Evolutionary conservation across 2,113 vertebrate genomes (phyloP).

Genomic region (Microtus richardsoni): DNA sequence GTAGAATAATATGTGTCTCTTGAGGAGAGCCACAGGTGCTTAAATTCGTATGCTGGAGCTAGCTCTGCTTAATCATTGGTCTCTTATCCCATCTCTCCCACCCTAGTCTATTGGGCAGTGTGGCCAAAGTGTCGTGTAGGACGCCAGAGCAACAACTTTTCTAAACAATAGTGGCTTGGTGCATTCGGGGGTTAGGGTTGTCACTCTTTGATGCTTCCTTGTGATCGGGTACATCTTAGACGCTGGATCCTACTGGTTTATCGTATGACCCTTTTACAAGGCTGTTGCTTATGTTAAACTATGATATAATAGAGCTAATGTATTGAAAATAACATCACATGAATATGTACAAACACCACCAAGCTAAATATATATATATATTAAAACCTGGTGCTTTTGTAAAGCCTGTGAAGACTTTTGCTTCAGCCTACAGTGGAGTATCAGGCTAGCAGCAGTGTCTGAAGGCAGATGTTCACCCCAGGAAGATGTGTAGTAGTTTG

Average conservation of each 20-base stretch:
- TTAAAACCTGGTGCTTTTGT: not conserved
- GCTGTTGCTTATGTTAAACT: slow-evolving; percentile 33
- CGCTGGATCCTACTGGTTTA: slow-evolving; percentile 10
- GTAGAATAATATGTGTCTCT: not conserved
- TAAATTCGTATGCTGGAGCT: not conserved
- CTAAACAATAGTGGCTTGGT: slow-evolving; percentile 63
- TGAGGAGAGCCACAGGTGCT: not conserved
- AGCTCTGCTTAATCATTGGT: slow-evolving; percentile 13
- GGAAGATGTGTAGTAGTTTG: not conserved
- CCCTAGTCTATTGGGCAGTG: not conserved
- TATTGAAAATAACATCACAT: slow-evolving; percentile 30
- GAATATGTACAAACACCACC: not conserved
- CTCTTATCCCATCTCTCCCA: slow-evolving; percentile 41
- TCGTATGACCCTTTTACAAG: slow-evolving; percentile 53
- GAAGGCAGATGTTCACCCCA: not conserved
- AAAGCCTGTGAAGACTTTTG: slow-evolving; percentile 6
- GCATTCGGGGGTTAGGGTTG: slow-evolving; percentile 36
- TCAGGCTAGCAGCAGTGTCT: not conserved
- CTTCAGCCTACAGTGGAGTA: not conserved
- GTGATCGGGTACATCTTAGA: slow-evolving; percentile 15
- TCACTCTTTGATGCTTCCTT: not conserved
- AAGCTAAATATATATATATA: slow-evolving; percentile 29
- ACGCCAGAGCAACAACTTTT: slow-evolving; percentile 58
- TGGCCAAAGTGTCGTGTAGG: slow-evolving; percentile 35
- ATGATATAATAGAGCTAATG: slow-evolving; percentile 26